Evolutionary conservation across 2,888 invertebrate genomes (phyloP).

Genomic region (Hemithea aestivaria): DNA sequence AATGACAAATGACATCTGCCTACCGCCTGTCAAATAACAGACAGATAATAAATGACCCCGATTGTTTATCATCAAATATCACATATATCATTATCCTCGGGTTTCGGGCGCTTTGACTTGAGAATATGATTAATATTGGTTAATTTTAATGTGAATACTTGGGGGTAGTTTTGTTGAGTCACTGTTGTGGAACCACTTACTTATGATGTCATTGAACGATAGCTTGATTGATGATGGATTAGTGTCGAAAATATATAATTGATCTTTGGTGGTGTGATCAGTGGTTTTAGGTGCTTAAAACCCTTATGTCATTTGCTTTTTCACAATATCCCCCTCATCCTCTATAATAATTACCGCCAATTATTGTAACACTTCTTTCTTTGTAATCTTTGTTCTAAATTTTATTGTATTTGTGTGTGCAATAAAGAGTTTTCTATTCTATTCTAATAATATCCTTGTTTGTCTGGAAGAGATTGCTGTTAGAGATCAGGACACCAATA

Average conservation of each 20-base stretch:
- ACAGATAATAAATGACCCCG: constrained; percentile 83
- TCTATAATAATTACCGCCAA: too few species aligned
- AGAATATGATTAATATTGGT: constrained; percentile 75
- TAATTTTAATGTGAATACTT: constrained; percentile 74
- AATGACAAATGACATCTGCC: constrained; percentile 85
- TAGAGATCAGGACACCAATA: too few species aligned
- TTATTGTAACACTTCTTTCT: too few species aligned
- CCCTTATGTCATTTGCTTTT: too few species aligned
- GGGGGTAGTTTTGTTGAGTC: constrained; percentile 63
- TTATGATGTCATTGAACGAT: constrained; percentile 29
- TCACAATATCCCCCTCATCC: too few species aligned
- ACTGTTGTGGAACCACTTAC: constrained; percentile 36
- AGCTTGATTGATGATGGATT: constrained; percentile 32
- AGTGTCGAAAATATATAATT: constrained; percentile 22
- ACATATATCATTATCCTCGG: constrained; percentile 78
- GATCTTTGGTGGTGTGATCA: too few species aligned
- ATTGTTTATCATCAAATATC: constrained; percentile 81
- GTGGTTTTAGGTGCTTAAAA: too few species aligned
- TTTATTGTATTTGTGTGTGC: too few species aligned
- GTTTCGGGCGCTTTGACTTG: constrained; percentile 60
- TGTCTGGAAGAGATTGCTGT: too few species aligned
- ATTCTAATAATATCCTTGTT: too few species aligned
- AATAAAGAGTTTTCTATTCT: too few species aligned
- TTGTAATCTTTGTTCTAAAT: too few species aligned
- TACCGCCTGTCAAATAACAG: constrained; percentile 83